Percentiles rank a stretch among this genome's conserved stretches.
phyloP scores from a whole-genome alignment of 1,140 invertebrate genomes.

The Geopemphigus sp. region DNA sequence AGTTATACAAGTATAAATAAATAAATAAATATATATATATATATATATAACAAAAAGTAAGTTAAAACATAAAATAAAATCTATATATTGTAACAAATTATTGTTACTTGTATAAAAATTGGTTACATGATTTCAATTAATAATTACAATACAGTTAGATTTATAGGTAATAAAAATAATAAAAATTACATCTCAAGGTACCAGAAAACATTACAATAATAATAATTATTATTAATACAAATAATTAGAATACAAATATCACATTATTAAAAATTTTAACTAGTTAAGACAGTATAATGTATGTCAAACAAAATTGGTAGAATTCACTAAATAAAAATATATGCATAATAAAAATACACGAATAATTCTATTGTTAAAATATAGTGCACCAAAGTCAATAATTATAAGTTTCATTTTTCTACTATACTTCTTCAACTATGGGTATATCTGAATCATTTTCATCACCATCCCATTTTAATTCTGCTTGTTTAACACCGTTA shows the following conservation, averaged over 20 bases:
- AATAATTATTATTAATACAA: constrained; percentile 13
- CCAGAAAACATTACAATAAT: not conserved
- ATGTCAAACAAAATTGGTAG: constrained; percentile 26
- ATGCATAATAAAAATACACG: not conserved
- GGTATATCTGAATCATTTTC: constrained; percentile 29
- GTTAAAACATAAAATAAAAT: constrained; percentile 34
- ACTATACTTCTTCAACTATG: constrained; percentile 21
- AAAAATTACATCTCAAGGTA: constrained; percentile 14
- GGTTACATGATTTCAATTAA: not conserved
- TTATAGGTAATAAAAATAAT: not conserved
- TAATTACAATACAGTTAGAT: not conserved
- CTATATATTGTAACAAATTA: constrained; percentile 41
- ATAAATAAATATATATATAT: not conserved
- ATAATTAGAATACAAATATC: constrained; percentile 47
- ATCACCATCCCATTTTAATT: constrained; percentile 36
- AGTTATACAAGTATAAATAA: not conserved
- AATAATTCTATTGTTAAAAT: not conserved
- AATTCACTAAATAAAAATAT: constrained; percentile 26
- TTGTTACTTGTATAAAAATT: constrained; percentile 30
- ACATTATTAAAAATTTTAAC: constrained; percentile 32
- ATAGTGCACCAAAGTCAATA: not conserved
- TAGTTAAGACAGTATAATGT: constrained; percentile 25
- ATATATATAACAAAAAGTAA: not conserved
- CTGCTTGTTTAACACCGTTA: constrained; percentile 24
- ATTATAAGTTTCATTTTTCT: not conserved